Base-by-base conservation (phyloP, 2,113 vertebrate genomes). In the Sinocyclocheilus rhinocerous region DNA sequence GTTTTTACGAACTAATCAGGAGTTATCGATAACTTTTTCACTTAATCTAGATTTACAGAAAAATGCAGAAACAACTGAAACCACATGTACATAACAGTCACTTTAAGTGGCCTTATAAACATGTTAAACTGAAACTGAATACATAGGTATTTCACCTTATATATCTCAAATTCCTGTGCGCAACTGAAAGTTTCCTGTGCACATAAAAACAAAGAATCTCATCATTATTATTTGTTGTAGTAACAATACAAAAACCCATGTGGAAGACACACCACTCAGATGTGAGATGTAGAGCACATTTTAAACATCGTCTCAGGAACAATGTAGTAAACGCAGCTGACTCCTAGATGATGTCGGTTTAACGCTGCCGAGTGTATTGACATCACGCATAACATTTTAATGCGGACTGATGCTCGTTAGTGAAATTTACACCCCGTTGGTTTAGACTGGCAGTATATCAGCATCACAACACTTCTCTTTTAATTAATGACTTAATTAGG, bases 401-500 rank as follows among this genome's bases (percentile, higher is more conserved):
- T 24, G 26, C 6, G 2, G 18, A 26, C 7, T 20, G 55, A 50
- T 81, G 85, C 88, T 89, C 33, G 81, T 89, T 90, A 80, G 88
- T 81, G 85, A 89, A 84, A 88, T 89, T 85, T 87, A 88, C 88
- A 70, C 76, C 57, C 50, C 29, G n/a, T 69, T 81, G 75, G 50
- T 84, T 83, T 86, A 83, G 86, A 67, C 82, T 76, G 81, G 83
- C 87, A 81, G 63, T 87, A 85, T 76, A 84, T 85, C 84, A 89
- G 88, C 82, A 77, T 86, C 86, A 87, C 76, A 72, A 83, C 76
- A 73, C 63, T 87, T 84, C 86, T 85, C 72, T 78, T 89, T 89
- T 89, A 89, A 90, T 90, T 85, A 90, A 90, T 90, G 86, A 87
- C 88, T 88, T 89, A 86, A 89, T 90, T 90, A 90, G 73, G 20